phyloP scores from a whole-genome alignment of 2,888 invertebrate genomes.

The Cetonia aurata region DNA sequence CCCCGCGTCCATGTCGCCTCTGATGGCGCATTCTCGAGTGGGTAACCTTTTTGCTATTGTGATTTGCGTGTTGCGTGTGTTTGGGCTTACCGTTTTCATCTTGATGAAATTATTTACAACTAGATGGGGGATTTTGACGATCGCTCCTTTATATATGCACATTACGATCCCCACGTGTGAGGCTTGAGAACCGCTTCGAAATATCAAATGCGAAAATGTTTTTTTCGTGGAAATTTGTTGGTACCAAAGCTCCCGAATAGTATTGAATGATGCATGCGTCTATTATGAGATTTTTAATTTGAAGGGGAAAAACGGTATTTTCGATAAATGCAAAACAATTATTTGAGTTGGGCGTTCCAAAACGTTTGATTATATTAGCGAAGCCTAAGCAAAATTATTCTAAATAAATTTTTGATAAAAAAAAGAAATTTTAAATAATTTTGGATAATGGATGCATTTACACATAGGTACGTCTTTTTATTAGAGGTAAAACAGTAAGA shows the following conservation, averaged over 20 bases:
- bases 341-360: no score
- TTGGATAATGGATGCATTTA: no score
- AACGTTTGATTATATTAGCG: no score
- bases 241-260: background rate
- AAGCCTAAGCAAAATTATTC: no score
- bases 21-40: background rate
- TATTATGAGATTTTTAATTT: background rate
- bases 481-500: no score
- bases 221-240: constrained; percentile 2
- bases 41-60: constrained; percentile 21
- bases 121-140: constrained; percentile 31
- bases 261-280: background rate
- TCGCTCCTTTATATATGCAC: constrained; percentile 22
- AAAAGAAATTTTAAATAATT: no score
- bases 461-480: no score
- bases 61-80: background rate
- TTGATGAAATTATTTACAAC: constrained; percentile 31
- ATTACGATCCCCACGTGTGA: constrained; percentile 28
- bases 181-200: constrained; percentile 10
- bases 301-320: background rate
- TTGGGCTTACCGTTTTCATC: constrained; percentile 40
- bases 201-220: constrained; percentile 21
- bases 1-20: no score
- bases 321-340: background rate
- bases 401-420: no score